Evolutionary conservation across 37 sponge, comb jelly and placozoan genomes (phyloP), one percentile per base, ranked within the genome.

Genomic region (Trichoplax adhaerens): DNA sequence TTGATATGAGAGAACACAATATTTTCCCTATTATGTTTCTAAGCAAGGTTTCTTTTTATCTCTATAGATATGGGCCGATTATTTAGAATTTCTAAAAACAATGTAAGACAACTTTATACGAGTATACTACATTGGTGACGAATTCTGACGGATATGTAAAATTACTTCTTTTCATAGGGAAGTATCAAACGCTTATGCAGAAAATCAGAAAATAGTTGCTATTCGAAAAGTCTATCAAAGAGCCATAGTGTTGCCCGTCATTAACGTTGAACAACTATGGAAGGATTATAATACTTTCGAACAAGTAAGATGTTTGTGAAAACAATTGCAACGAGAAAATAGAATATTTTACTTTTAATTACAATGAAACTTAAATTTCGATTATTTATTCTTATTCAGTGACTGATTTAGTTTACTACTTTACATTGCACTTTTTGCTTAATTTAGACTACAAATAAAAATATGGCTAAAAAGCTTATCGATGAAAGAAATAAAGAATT

Each of bases 281-380:
- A 84, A 82, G 61, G 88, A 86, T 48, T 95, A 95, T 81, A 82
- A 71, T 78, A 65, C 58, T 63, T 95, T 95, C 76, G 97, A 95
- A 65, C 76, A 84, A 79, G 88, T 87, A 12, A 1, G 80, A 60
- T 49, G 56, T 0, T 58, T 29, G 29, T 29, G 29, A 29, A 29
- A 29, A 29, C 29, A 29, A 29, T 29, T 29, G 29, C 29, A 29
- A 29, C 29, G 29, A 29, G 29, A 29, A 29, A 29, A 29, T 29
- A 29, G 29, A 29, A 29, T 29, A 58, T 70, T 4, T 55, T 5
- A 48, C 56, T 12, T 57, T 46, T 57, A 73, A 5, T 1, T 53
- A 4, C 10, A 70, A 48, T 70, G 57, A 48, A 29, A 4, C 58
- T 71, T 71, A 49, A 71, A 71, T 50, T 5, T 6, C 8, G 48